A percentile compares a stretch with the other conserved stretches of the same genome.
These are phyloP conservation scores for Pharmacophagus antenor DNA, from an alignment of 2,888 invertebrate genomes.

Conservation along the genomic window DNA sequence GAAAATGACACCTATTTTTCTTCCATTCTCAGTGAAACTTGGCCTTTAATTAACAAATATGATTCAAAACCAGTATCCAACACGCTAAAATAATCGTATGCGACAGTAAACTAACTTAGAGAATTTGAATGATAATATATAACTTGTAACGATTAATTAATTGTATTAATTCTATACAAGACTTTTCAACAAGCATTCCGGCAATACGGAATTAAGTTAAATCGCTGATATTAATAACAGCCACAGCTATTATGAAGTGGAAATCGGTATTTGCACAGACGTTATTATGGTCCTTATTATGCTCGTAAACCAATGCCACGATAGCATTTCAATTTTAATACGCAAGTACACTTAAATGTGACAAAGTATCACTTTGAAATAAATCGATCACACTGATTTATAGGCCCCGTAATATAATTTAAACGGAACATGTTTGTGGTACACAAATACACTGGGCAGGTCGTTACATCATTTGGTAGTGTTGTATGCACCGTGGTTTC, in stretches of 20 bases:
- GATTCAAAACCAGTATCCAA: no score
- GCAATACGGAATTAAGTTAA: conserved; percentile 13
- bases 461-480: conserved; percentile 41
- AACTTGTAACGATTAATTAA: not conserved
- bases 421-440: conserved; percentile 60
- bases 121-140: not conserved
- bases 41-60: no score
- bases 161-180: conserved; percentile 7
- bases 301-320: conserved; percentile 39
- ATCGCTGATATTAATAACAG: conserved; percentile 20
- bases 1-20: no score
- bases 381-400: conserved; percentile 62
- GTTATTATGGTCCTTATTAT: conserved; percentile 34
- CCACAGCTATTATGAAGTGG: conserved; percentile 15
- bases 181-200: conserved; percentile 22
- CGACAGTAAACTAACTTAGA: not conserved
- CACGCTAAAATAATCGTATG: not conserved
- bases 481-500: conserved; percentile 33
- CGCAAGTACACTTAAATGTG: conserved; percentile 47
- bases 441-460: conserved; percentile 60
- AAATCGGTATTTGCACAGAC: conserved; percentile 26
- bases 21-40: no score
- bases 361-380: conserved; percentile 66
- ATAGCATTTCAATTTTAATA: conserved; percentile 30
- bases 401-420: conserved; percentile 62